Evolutionary conservation across 1,140 invertebrate genomes (phyloP), one percentile per base, ranked within the genome.

Genomic region (Triops longicaudatus): DNA sequence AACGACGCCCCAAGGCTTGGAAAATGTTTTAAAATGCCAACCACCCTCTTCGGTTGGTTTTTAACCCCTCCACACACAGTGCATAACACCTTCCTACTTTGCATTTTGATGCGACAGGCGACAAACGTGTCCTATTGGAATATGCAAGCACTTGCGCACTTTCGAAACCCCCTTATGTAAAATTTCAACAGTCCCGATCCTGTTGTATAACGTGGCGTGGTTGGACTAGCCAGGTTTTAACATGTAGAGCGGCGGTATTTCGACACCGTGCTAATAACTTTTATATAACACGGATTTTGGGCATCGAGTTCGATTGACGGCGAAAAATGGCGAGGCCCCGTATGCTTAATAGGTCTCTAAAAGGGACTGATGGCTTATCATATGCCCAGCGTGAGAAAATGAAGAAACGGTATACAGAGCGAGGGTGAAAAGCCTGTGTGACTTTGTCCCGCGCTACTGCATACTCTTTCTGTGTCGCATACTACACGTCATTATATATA

Each of bases 71-170:
- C 50, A 63, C 2, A 63, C 50, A 17, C 22, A 22, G 50, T 63
- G 50, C 50, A 63, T 63, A 63, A 63, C 50, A 63, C 50, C 50
- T 63, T 63, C 50, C 50, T 63, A 63, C 50, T 63, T 63, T 63
- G 50, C 50, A 63, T 63, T 63, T 63, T 63, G 50, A 63, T 63
- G 50, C n/a, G n/a, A 63, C 50, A 22, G 50, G 44, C 44, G 44
- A 63, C 44, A 63, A 37, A 63, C 44, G 50, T 17, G 50, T 63
- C 50, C 50, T 63, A 63, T 63, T 63, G 50, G 50, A 63, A 63
- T 63, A 63, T 63, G 14, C 10, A 63, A 63, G 50, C 50, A 63
- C 50, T 63, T 63, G 50, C 50, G 50, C 50, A 63, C 50, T 63
- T 63, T 63, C 7, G 50, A 63, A 22, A 63, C 14, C 31, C 31